Evolutionary conservation across 2,113 vertebrate species (phyloP), one percentile per base, ranked within the genome.

Genomic region (Myotis brandtii): DNA sequence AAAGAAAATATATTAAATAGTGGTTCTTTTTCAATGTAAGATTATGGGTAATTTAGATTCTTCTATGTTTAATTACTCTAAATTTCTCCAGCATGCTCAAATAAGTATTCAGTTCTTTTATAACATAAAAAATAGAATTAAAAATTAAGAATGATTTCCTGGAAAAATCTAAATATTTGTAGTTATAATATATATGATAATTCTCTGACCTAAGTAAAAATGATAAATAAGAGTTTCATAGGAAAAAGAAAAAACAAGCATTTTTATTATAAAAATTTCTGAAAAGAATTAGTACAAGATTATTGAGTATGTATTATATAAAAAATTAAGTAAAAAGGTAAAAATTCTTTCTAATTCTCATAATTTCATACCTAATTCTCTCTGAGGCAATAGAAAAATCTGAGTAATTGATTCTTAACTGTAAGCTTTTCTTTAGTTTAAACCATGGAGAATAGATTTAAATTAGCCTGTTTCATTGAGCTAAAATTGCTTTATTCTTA

Each of bases 381-480:
- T 95, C 70, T 76, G 54, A 80, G 32, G 27, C 94, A 90, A 86
- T 56, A 85, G 66, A 83, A 95, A 97, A 88, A 54, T 75, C 43
- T 76, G 23, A 82, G 43, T 66, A 79, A 80, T 69, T 72, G 43
- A 81, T 77, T 91, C 34, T 93, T 91, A 85, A 76, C n/a, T 89
- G 20, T 81, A 70, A 81, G 46, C 50, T 69, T 56, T 73, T 72
- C 7, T 90, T 93, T 84, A 77, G 46, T 52, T 56, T 90, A 94
- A 87, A 34, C 66, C 94, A 86, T 40, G 32, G 18, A 81, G 8
- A 73, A 73, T 81, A 43, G 9, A 77, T 88, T 93, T 82, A 89
- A 91, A 85, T 67, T 59, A 85, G 9, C 27, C 46, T 86, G 23
- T 52, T 86, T 4, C 14, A 56, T 21, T 92, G 32, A 84, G 21